Evolutionary conservation across 2,888 invertebrate genomes (phyloP).

Genomic region (Cerastoderma edule): DNA sequence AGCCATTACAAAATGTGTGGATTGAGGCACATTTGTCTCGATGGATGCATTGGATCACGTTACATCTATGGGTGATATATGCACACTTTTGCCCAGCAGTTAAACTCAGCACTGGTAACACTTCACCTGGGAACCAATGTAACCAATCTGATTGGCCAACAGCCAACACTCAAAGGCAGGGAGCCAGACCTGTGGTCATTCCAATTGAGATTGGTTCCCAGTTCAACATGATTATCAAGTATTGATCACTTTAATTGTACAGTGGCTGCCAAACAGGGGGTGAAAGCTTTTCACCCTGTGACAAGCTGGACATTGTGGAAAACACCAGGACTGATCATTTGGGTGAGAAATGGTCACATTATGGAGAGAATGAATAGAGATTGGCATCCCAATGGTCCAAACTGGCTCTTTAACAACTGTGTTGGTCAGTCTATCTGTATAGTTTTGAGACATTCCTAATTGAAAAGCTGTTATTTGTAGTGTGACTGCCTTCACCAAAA

Average conservation of each 20-base stretch:
- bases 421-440: conserved; percentile 21
- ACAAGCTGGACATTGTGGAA: conserved; percentile 53
- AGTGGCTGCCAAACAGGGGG: conserved; percentile 42
- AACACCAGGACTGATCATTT: conserved; percentile 57
- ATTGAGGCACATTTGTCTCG: background rate
- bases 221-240: conserved; percentile 35
- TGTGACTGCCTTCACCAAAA: conserved; percentile 7
- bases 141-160: conserved; percentile 1
- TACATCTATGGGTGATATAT: conserved; percentile 14
- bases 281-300: conserved; percentile 41
- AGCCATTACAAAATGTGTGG: background rate
- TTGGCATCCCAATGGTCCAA: conserved; percentile 47
- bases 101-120: background rate
- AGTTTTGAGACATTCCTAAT: conserved; percentile 8
- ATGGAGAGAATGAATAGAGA: conserved; percentile 42
- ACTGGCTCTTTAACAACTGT: conserved; percentile 42
- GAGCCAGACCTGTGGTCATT: conserved; percentile 3
- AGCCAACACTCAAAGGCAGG: background rate
- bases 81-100: conserved; percentile 10
- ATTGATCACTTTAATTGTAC: conserved; percentile 51
- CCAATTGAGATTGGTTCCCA: conserved; percentile 7
- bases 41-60: conserved; percentile 1
- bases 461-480: conserved; percentile 28
- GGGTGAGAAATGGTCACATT: conserved; percentile 58
- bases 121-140: background rate